Evolutionary conservation across 2,113 vertebrate species (phyloP), one percentile per base, ranked within the genome.

Genomic region (Caretta caretta): DNA sequence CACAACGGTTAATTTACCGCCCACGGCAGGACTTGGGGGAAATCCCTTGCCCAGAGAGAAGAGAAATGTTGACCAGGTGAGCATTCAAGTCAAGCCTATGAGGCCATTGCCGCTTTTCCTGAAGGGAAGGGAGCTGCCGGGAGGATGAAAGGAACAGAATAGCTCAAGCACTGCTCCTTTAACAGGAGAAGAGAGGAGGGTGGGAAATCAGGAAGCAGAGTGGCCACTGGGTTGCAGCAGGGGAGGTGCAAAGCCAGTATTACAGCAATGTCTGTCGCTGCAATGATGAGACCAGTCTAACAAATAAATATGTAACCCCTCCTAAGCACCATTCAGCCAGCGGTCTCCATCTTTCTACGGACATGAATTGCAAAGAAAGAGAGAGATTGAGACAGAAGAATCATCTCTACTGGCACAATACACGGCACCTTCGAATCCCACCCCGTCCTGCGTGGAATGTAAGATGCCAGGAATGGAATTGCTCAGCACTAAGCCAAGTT

Each of bases 31-130:
- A 76, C 51, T 80, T 24, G 54, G 75, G 56, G 19, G 17, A 35
- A 69, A 69, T 69, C 35, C 35, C 17, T 69, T 69, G 17, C 7
- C 31, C 16, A 19, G 27, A n/a, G 31, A 78, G 62, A 83, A 0
- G 4, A 46, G 29, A 46, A 88, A 2, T 0, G 0, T 31, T 19
- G 14, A 24, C 62, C 72, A 20, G 1, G 19, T 35, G 2, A 10
- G 0, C 0, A 1, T 3, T 10, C 4, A 13, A 46, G 9, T 12
- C 14, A 38, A 57, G 8, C 6, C 50, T 0, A 9, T 12, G 88
- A 81, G 19, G 51, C 48, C 84, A 56, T 14, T 46, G 53, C 4
- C n/a, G 82, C 48, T 35, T 85, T 87, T 16, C 5, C 4, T 2
- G 1, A 5, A 79, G 48, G 14, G 92, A 82, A n/a, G 46, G 42